A percentile compares a stretch with the other conserved stretches of the same genome.
phyloP scores from a whole-genome alignment of 2,888 invertebrate genomes.

The Melipona bicolor region DNA sequence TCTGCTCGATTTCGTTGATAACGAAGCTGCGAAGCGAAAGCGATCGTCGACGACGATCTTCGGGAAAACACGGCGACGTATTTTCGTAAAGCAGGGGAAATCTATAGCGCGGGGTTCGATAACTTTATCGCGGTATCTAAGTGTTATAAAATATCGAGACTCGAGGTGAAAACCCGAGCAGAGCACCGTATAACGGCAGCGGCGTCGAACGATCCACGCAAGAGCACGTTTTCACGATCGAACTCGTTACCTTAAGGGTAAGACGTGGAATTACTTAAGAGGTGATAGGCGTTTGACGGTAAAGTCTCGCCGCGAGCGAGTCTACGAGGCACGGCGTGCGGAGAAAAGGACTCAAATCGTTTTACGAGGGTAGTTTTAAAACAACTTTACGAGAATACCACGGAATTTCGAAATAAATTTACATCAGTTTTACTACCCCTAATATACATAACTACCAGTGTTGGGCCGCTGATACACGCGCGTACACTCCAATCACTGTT shows the following conservation, averaged over 20 bases:
- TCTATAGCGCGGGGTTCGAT: slow-evolving; percentile 25
- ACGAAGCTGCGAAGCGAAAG: not conserved
- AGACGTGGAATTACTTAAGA: slow-evolving; percentile 70
- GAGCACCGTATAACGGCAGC: slow-evolving; percentile 33
- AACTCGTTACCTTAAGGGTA: slow-evolving; percentile 67
- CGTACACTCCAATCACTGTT: slow-evolving; percentile 43
- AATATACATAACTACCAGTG: slow-evolving; percentile 82
- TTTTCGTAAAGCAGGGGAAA: slow-evolving; percentile 21
- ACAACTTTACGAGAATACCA: slow-evolving; percentile 78
- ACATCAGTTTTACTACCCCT: slow-evolving; percentile 81
- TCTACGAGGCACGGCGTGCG: slow-evolving; percentile 21
- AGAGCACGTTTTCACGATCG: slow-evolving; percentile 66
- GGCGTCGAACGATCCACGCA: slow-evolving; percentile 56
- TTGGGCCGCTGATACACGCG: slow-evolving; percentile 80
- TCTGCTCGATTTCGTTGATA: slow-evolving; percentile 21
- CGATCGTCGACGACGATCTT: slow-evolving; percentile 13
- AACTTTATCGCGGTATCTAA: slow-evolving; percentile 23
- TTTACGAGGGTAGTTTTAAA: slow-evolving; percentile 82
- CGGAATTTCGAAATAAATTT: slow-evolving; percentile 82
- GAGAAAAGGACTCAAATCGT: slow-evolving; percentile 77
- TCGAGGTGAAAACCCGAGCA: not conserved
- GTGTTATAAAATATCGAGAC: slow-evolving; percentile 46
- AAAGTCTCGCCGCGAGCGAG: slow-evolving; percentile 65
- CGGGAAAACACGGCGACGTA: slow-evolving; percentile 10
- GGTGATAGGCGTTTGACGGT: slow-evolving; percentile 60